A percentile compares a stretch with the other conserved stretches of the same genome.
Conservation (phyloP, 2,113 vertebrate genomes). For the Erythrocercus mccallii region DNA sequence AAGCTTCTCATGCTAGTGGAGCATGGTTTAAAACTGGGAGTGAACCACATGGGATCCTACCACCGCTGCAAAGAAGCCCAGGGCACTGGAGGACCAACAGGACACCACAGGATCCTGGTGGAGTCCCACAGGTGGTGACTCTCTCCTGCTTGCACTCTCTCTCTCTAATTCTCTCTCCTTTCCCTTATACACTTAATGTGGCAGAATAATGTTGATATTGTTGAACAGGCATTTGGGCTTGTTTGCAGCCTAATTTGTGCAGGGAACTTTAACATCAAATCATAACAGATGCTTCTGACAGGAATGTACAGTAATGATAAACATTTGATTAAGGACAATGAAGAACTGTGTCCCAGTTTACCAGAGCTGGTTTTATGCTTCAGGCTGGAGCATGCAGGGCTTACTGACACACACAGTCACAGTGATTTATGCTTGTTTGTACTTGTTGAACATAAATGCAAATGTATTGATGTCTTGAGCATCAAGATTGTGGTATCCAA, state of each 20-base stretch:
- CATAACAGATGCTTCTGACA: neutral
- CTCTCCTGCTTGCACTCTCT: neutral
- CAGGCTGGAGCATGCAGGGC: neutral
- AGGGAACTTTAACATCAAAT: neutral
- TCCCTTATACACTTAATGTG: neutral
- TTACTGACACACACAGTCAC: neutral
- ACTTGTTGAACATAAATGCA: neutral
- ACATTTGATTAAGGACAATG: neutral
- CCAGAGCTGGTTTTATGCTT: neutral
- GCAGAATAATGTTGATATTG: neutral
- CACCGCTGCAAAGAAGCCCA: neutral
- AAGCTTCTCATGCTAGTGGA: neutral
- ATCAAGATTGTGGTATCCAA: neutral
- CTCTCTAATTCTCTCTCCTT: neutral
- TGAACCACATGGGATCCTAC: fast-evolving
- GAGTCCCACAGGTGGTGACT: neutral
- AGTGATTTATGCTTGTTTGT: neutral
- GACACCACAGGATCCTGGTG: neutral
- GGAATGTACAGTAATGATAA: neutral
- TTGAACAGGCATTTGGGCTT: neutral
- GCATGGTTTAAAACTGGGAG: neutral
- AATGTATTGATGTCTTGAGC: neutral
- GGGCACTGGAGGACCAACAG: neutral
- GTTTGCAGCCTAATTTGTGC: neutral
- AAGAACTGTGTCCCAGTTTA: neutral